Evolutionary conservation across 1,140 invertebrate species (phyloP), one percentile per base, ranked within the genome.

Genomic region (Achatina immaculata): DNA sequence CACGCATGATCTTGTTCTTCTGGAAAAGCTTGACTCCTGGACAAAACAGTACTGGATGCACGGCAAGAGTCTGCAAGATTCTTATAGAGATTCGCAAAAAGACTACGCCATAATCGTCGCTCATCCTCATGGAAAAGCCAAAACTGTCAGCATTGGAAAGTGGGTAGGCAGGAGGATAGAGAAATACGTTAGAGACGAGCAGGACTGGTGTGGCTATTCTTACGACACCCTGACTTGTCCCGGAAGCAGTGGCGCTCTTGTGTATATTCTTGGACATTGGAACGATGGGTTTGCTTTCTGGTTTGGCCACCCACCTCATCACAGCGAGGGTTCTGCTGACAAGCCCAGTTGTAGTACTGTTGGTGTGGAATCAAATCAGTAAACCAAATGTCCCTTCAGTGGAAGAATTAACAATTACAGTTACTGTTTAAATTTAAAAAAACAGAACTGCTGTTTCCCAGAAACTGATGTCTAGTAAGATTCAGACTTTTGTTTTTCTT

Each of bases 281-380:
- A 45, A 43, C 11, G 19, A 45, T 36, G 71, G 71, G 3, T 73
- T 28, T 28, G 71, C 42, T 6, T 73, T 48, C 43, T 73, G 71
- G 71, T 73, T 73, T 51, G 71, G 71, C 3, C 71, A 73, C 28
- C 7, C 71, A 24, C 71, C 48, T 51, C 48, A 73, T 51, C 71
- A 73, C n/a, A n/a, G 68, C 24, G 68, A 11, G 7, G 45, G 19
- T 19, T 48, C 45, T 48, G 45, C 7, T 48, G 45, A 48, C n/a
- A n/a, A n/a, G n/a, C n/a, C n/a, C n/a, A n/a, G n/a, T n/a, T n/a
- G n/a, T n/a, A n/a, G n/a, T n/a, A n/a, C n/a, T n/a, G n/a, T n/a
- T n/a, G n/a, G n/a, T n/a, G n/a, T n/a, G n/a, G n/a, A n/a, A n/a
- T n/a, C n/a, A n/a, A n/a, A n/a, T n/a, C n/a, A n/a, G n/a, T n/a